These are phyloP conservation scores for Coronaproctus castanopsis DNA, from an alignment of 2,888 invertebrate genomes.

Conservation along the genomic window DNA sequence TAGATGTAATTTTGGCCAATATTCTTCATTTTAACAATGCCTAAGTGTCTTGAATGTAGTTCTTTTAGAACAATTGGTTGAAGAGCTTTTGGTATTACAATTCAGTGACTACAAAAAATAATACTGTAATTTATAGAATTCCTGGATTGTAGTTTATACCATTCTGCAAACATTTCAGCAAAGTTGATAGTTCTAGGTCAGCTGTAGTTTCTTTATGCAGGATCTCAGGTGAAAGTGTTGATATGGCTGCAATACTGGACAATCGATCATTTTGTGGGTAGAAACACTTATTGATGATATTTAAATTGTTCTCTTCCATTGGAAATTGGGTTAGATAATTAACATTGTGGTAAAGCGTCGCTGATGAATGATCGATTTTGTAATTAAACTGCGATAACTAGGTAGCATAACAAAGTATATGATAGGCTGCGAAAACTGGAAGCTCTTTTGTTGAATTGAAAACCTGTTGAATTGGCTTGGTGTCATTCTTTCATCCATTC, in stretches of 20 bases:
- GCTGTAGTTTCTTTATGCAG: constrained; percentile 7
- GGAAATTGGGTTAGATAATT: constrained; percentile 5
- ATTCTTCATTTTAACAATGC: constrained; percentile 21
- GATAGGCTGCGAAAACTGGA: constrained; percentile 2
- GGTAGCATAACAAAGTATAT: constrained; percentile 12
- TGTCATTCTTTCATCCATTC: too few species aligned
- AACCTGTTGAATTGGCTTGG: not conserved
- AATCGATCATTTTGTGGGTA: not conserved
- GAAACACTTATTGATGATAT: not conserved
- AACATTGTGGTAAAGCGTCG: not conserved
- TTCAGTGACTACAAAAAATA: constrained; percentile 10
- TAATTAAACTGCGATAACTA: constrained; percentile 8
- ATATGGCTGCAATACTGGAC: not conserved
- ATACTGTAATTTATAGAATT: too few species aligned
- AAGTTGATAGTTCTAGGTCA: too few species aligned
- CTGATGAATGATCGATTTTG: not conserved
- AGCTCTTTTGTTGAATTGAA: not conserved
- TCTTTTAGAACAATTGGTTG: constrained; percentile 17
- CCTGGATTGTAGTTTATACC: too few species aligned
- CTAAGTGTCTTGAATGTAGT: constrained; percentile 19
- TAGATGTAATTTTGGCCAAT: constrained; percentile 20
- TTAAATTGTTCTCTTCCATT: not conserved
- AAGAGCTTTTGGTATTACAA: constrained; percentile 15
- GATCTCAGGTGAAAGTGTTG: not conserved
- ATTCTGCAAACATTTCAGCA: too few species aligned